These are phyloP conservation scores for Noctuana brunneofusca DNA, from an alignment of 2,888 invertebrate genomes.

Conservation along the genomic window DNA sequence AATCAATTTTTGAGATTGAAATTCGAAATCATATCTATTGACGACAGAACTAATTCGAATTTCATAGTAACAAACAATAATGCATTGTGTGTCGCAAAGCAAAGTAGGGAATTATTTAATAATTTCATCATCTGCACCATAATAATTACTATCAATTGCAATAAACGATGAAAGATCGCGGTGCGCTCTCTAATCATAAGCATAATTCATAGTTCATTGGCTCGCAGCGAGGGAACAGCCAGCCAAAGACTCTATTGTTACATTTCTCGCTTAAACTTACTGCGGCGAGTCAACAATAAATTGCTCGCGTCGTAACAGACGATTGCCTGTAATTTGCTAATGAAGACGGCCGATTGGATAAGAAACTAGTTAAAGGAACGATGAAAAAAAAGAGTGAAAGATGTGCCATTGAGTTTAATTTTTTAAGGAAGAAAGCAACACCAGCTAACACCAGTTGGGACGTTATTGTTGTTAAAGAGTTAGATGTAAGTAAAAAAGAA, in stretches of 20 bases:
- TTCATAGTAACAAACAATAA: neutral
- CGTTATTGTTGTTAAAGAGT: too few species aligned
- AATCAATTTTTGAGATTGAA: too few species aligned
- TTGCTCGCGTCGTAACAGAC: conserved; percentile 26
- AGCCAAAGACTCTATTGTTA: conserved; percentile 31
- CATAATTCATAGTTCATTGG: conserved; percentile 31
- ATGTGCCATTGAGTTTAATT: too few species aligned
- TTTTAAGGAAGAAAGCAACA: too few species aligned
- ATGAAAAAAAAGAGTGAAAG: too few species aligned
- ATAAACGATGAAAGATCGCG: conserved; percentile 15
- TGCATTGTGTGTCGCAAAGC: neutral
- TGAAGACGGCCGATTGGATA: conserved; percentile 17
- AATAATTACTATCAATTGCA: conserved; percentile 26
- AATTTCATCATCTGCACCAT: conserved; percentile 22
- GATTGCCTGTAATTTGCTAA: conserved; percentile 35
- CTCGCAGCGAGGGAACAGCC: conserved; percentile 18
- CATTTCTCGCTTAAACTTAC: conserved; percentile 30
- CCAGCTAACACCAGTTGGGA: too few species aligned
- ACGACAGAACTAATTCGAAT: neutral
- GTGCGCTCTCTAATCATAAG: conserved; percentile 25
- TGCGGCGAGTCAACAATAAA: conserved; percentile 27
- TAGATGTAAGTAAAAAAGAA: too few species aligned
- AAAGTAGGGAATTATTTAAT: conserved; percentile 16
- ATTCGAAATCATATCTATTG: neutral
- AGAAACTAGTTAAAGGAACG: too few species aligned